phyloP scores from a whole-genome alignment of 92 coral and sea anemone genomes.

The Paragorgia papillata region DNA sequence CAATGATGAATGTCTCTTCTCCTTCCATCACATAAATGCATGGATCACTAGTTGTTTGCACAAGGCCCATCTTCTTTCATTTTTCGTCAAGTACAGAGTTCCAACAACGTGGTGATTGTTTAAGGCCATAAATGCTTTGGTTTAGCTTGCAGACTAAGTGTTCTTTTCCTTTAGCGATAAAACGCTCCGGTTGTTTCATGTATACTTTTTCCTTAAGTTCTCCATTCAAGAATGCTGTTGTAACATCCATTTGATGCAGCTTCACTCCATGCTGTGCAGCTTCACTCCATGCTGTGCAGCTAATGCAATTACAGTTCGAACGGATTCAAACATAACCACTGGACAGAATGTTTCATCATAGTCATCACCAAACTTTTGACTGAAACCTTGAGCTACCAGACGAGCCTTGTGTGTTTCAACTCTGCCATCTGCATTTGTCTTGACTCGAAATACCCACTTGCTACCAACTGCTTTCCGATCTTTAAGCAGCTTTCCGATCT shows the following conservation, averaged over 20 bases:
- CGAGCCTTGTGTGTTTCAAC: constrained; percentile 37
- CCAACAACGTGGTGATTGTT: constrained; percentile 63
- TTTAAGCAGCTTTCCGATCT: constrained; percentile 54
- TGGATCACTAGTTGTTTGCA: constrained; percentile 49
- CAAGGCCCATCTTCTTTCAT: constrained; percentile 46
- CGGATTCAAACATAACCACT: constrained; percentile 60
- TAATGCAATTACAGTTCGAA: constrained; percentile 57
- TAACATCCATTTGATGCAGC: constrained; percentile 64
- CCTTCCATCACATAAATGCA: constrained; percentile 52
- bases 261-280: constrained; percentile 52
- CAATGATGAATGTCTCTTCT: constrained; percentile 55
- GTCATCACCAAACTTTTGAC: constrained; percentile 53
- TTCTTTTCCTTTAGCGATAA: constrained; percentile 37
- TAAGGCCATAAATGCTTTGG: constrained; percentile 60
- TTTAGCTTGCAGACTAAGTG: constrained; percentile 39
- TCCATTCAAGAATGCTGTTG: constrained; percentile 62
- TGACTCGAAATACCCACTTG: constrained; percentile 58
- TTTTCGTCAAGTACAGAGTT: constrained; percentile 48
- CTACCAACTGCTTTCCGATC: constrained; percentile 59
- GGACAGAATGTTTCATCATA: constrained; percentile 62
- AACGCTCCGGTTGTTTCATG: constrained; percentile 63
- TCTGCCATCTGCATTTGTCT: constrained; percentile 16
- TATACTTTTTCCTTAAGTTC: constrained; percentile 53
- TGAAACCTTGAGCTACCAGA: constrained; percentile 55
- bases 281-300: constrained; percentile 51